Conservation (phyloP, 2,888 invertebrate species). For the Myopa tessellatipennis region DNA sequence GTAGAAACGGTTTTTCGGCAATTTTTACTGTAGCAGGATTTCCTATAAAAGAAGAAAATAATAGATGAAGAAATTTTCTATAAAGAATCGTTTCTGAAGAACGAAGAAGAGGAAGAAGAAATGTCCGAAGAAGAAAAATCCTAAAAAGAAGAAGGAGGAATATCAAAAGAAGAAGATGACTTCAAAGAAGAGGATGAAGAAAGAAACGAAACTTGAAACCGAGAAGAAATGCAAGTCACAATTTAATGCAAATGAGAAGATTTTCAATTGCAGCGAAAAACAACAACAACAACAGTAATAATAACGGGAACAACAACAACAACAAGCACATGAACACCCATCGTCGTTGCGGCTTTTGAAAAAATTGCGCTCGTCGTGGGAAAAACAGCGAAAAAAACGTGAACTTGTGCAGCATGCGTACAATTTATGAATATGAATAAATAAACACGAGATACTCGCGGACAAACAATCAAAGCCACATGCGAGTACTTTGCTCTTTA, state of each 20-base stretch:
- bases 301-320: background rate
- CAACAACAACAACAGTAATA: conserved; percentile 5
- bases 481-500: conserved; percentile 42
- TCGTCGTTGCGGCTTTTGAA: conserved; percentile 9
- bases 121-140: background rate
- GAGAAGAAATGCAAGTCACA: conserved; percentile 45
- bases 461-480: background rate
- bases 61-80: no score
- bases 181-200: background rate
- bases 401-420: conserved; percentile 37
- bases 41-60: no score
- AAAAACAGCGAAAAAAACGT: conserved; percentile 49
- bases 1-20: background rate
- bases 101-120: background rate
- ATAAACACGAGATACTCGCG: conserved; percentile 45
- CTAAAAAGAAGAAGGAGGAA: background rate
- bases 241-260: conserved; percentile 58
- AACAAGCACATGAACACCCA: background rate
- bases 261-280: conserved; percentile 31
- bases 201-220: background rate
- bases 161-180: background rate
- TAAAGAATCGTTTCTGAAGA: background rate
- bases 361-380: conserved; percentile 36
- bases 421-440: conserved; percentile 61
- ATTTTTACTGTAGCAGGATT: background rate